A percentile compares a stretch with the other conserved stretches of the same genome.
Evolutionary conservation across 2,797 vertebrate genomes (phyloP).

Genomic region (Caiman crocodilus): DNA sequence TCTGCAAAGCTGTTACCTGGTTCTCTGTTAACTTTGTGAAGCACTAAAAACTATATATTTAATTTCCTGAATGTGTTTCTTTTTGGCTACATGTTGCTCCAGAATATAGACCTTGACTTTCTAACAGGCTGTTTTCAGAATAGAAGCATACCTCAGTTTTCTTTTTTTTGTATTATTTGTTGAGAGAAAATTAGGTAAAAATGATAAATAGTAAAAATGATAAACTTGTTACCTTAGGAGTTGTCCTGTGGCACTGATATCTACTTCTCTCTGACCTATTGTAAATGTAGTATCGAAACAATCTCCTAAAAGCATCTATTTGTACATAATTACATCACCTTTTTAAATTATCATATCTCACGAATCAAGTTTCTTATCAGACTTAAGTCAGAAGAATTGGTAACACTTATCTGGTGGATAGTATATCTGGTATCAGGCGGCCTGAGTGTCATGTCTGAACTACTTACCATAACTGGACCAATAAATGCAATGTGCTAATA

Average conservation of each 20-base stretch:
- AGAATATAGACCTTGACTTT: background rate
- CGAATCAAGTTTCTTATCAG: background rate
- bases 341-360: background rate
- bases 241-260: background rate
- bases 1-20: background rate
- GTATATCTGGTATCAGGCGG: background rate
- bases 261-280: background rate
- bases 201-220: background rate
- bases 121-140: background rate
- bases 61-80: background rate
- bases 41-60: background rate
- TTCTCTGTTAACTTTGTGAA: background rate
- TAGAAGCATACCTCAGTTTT: background rate
- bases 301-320: background rate
- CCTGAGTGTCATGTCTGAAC: background rate
- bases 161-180: rapidly evolving
- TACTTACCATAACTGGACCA: background rate
- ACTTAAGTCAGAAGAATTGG: background rate
- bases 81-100: background rate
- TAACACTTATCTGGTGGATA: background rate
- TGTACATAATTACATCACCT: background rate
- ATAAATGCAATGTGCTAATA: background rate
- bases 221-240: background rate
- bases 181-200: background rate
- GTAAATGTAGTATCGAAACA: background rate